phyloP scores from a whole-genome alignment of 2,888 invertebrate species.

The Epirrhoe alternata region DNA sequence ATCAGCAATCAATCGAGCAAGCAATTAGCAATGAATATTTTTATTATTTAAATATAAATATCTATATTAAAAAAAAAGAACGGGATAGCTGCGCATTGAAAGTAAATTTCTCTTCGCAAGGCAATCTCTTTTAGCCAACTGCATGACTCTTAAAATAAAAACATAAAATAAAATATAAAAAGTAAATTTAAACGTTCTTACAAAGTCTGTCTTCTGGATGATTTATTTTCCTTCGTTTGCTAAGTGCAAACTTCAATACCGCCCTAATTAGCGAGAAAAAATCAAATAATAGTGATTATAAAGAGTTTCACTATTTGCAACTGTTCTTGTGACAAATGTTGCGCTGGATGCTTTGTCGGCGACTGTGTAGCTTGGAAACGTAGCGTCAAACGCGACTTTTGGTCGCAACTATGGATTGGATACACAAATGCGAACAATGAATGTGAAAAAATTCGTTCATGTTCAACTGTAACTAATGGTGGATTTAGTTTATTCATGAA shows the following conservation, averaged over 20 bases:
- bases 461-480: too few species aligned
- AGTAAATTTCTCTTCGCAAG: too few species aligned
- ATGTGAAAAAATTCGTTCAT: too few species aligned
- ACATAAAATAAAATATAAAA: neutral
- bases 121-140: neutral
- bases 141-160: neutral
- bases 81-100: too few species aligned
- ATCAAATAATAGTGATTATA: conserved; percentile 52
- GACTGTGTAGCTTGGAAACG: conserved; percentile 31
- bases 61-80: too few species aligned
- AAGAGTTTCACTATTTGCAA: conserved; percentile 76
- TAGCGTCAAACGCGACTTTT: conserved; percentile 23
- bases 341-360: conserved; percentile 75
- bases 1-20: too few species aligned
- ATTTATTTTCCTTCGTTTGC: conserved; percentile 46
- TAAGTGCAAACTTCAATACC: conserved; percentile 51
- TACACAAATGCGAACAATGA: too few species aligned
- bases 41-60: too few species aligned
- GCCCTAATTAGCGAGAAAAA: conserved; percentile 58
- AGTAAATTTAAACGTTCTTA: neutral
- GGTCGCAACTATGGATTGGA: too few species aligned
- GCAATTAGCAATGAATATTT: too few species aligned
- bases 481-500: too few species aligned
- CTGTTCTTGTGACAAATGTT: conserved; percentile 77
- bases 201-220: conserved; percentile 17